A percentile compares a stretch with the other conserved stretches of the same genome.
Evolutionary conservation across 1,140 invertebrate species (phyloP).

Genomic region (Stenopsyche tienmushanensis): DNA sequence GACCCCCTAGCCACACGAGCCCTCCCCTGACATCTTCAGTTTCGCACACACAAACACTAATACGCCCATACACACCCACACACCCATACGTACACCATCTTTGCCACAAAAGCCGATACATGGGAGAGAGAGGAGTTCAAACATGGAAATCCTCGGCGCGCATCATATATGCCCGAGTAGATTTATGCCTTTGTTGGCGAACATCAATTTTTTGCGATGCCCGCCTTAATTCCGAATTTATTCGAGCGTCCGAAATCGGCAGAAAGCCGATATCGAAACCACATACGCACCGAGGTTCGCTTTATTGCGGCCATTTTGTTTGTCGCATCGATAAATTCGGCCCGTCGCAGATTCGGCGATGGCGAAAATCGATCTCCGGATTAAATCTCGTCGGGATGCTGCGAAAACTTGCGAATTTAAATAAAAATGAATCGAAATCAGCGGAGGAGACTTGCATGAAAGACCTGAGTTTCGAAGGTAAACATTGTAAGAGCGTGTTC

Average conservation of each 20-base stretch:
- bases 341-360: too few relatives aligned
- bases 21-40: not conserved
- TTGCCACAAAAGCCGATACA: conserved; percentile 17
- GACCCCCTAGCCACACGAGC: not conserved
- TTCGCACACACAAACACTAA: not conserved
- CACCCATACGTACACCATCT: conserved; percentile 5
- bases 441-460: too few relatives aligned
- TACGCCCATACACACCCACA: not conserved
- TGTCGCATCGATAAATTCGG: too few relatives aligned
- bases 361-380: too few relatives aligned
- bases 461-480: conserved; percentile 2
- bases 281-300: too few relatives aligned
- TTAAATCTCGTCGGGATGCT: too few relatives aligned
- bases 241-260: too few relatives aligned
- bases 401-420: too few relatives aligned
- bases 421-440: too few relatives aligned
- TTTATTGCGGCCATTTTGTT: too few relatives aligned
- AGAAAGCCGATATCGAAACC: too few relatives aligned
- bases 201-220: conserved; percentile 6
- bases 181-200: conserved; percentile 16
- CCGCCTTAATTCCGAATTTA: not conserved
- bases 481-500: conserved; percentile 4
- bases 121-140: conserved; percentile 6
- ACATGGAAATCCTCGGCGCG: conserved; percentile 13
- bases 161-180: not conserved